Conservation (phyloP, 2,888 invertebrate species). For the Ophion obscuratus region DNA sequence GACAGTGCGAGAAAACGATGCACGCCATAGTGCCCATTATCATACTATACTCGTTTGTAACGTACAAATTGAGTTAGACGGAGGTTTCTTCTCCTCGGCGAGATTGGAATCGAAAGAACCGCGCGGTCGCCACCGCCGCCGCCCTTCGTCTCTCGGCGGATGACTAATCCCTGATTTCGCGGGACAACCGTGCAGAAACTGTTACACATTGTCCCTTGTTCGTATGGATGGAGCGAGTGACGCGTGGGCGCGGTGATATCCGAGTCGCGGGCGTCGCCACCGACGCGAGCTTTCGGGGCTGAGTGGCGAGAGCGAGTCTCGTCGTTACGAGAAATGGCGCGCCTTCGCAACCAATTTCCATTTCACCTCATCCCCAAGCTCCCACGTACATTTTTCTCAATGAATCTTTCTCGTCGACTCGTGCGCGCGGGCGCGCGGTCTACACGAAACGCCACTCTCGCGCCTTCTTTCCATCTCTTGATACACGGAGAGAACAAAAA, state of each 20-base stretch:
- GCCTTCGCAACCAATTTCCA: conserved; percentile 63
- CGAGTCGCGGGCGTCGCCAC: no score
- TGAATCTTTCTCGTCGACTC: conserved; percentile 50
- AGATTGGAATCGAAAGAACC: conserved; percentile 70
- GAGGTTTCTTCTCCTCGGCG: conserved; percentile 69
- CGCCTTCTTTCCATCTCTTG: neutral
- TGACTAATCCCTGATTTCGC: conserved; percentile 80
- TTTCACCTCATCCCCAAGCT: conserved; percentile 48
- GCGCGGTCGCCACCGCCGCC: neutral
- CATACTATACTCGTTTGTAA: conserved; percentile 83
- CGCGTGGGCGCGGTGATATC: neutral
- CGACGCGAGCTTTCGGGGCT: no score
- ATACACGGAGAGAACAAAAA: neutral
- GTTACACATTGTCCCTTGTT: conserved; percentile 82
- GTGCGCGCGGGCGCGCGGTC: conserved; percentile 14
- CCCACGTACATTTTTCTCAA: conserved; percentile 60
- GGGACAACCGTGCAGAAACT: conserved; percentile 80
- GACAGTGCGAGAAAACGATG: conserved; percentile 48
- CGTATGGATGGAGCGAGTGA: conserved; percentile 54
- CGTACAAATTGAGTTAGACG: conserved; percentile 83
- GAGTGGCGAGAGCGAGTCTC: conserved; percentile 54
- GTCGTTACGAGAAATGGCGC: conserved; percentile 58
- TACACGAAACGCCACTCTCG: conserved; percentile 64
- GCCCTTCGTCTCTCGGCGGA: conserved; percentile 51
- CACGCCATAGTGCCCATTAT: conserved; percentile 74